Evolutionary conservation across 2,888 invertebrate species (phyloP), one percentile per base, ranked within the genome.

Genomic region (Alsophila aescularia): DNA sequence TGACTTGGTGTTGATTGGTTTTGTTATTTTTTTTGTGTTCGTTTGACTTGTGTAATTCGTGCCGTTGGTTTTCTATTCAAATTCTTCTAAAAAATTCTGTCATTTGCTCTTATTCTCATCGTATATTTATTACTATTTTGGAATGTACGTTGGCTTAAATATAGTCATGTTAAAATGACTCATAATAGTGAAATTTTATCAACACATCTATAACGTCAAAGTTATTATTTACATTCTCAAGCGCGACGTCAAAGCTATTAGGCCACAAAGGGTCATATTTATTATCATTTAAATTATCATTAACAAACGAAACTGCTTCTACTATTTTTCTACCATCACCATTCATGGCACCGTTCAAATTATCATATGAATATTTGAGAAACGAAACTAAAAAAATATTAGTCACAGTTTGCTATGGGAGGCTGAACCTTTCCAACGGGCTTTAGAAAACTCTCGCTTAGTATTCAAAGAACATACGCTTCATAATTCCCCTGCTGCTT

Each of bases 401-500:
- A 77, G 80, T 81, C 78, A 77, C 67, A 58, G 56, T 62, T 63
- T 67, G 67, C 75, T 58, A 47, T 62, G 55, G 53, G 57, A 65
- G 56, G 58, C 58, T 39, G 47, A 35, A 58, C 52, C 43, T 52
- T 41, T 47, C 12, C 45, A 69, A 65, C 72, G 71, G 71, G 73
- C 83, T 79, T 81, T 82, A 82, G 73, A 81, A 81, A 84, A 79
- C 68, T 67, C 64, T 62, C 80, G 79, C 71, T 90, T 90, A 86
- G 84, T 85, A 91, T 91, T 91, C 90, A 86, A 81, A 81, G 78
- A 79, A 83, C 86, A 83, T 79, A 80, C 82, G 83, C 83, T 86
- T 87, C 86, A 89, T 89, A 90, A 90, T 87, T 88, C 89, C 86
- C 79, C 73, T 77, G 81, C 84, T 84, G 80, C 83, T 90, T 87